Base-by-base conservation (phyloP, 1,140 invertebrate genomes). In the Diuraphis noxia region DNA sequence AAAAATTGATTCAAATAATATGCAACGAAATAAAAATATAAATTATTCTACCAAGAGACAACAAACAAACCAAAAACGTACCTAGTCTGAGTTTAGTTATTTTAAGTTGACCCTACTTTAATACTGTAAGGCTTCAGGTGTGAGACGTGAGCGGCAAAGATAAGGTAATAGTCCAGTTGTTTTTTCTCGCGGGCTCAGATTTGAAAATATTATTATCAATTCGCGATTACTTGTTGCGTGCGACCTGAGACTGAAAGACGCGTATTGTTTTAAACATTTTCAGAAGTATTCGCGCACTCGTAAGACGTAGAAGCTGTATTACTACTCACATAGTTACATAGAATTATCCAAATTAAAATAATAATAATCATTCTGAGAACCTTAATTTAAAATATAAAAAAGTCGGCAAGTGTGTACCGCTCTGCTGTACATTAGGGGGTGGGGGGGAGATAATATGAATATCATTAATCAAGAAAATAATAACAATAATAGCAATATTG, bases 201-300 rank as follows among this genome's bases (percentile, higher is more conserved):
- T 19, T 10, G 0, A 85, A 19, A 85, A 85, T 85, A 85, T 21
- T 21, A 85, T 85, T 34, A 46, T 85, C 10, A 25, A 34, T 6
- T 85, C 7, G 41, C 30, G 82, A 85, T 84, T 84, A 84, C 81
- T 84, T 43, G 81, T 84, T 84, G 81, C 81, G 30, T 46, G 19
- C 3, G 85, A 49, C 25, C 38, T n/a, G 30, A 19, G 56, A 72
- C n/a, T n/a, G n/a, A n/a, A n/a, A n/a, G n/a, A n/a, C n/a, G n/a
- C n/a, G 56, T 63, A 63, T 63, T 63, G 56, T n/a, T 63, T n/a
- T 17, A n/a, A n/a, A 23, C 23, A 25, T 4, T 13, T 4, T n/a
- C 56, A 17, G 30, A 13, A 63, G 34, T n/a, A 72, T n/a, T 72
- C 3, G 56, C 56, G 30, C n/a, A 72, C 30, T 63, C 56, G 4